These are phyloP conservation scores for Pluvialis apricaria DNA, from an alignment of 2,113 vertebrate genomes.

Conservation along the genomic window DNA sequence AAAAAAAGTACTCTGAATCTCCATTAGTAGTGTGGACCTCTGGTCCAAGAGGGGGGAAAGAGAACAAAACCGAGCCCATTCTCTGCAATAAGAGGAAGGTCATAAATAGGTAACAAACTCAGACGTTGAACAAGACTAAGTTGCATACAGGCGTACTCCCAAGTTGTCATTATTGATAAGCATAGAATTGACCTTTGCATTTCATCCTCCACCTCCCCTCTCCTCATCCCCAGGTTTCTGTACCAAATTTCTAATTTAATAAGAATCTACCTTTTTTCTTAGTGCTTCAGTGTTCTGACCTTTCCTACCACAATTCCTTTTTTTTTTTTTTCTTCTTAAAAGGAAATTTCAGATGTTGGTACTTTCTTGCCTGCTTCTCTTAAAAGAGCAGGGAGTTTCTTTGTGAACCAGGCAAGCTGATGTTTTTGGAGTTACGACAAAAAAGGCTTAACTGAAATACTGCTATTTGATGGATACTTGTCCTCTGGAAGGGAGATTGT, in stretches of 20 bases:
- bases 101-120: rapidly evolving
- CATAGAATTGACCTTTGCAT: not conserved
- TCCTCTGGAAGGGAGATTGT: not conserved
- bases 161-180: not conserved
- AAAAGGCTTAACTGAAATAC: not conserved
- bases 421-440: not conserved
- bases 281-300: not conserved
- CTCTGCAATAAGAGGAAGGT: not conserved
- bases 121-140: rapidly evolving
- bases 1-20: not conserved
- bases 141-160: not conserved
- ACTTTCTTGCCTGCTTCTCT: not conserved
- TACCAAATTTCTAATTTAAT: not conserved
- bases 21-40: not conserved
- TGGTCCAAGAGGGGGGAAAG: not conserved
- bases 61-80: not conserved
- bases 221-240: not conserved
- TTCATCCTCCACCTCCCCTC: not conserved
- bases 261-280: not conserved
- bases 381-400: not conserved
- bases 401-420: not conserved
- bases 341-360: not conserved
- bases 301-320: not conserved
- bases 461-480: not conserved
- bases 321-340: not conserved